A percentile compares a stretch with the other conserved stretches of the same genome.
Evolutionary conservation across 92 coral and sea anemone genomes (phyloP).

Genomic region (Phymanthus crucifer): DNA sequence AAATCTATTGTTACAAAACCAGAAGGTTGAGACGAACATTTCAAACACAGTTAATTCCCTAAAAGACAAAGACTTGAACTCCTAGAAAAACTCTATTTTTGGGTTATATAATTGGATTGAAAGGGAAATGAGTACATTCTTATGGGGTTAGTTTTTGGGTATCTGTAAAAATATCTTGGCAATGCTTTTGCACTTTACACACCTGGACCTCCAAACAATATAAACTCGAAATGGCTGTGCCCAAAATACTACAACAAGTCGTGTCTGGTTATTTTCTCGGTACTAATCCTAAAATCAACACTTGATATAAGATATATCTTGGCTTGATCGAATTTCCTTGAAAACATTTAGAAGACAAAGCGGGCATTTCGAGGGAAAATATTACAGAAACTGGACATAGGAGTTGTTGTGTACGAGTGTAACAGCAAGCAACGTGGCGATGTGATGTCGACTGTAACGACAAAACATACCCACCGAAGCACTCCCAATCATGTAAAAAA

Average conservation of each 20-base stretch:
- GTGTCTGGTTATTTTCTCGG: constrained; percentile 19
- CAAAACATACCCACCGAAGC: neutral
- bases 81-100: neutral
- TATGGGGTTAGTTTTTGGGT: neutral
- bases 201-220: constrained; percentile 25
- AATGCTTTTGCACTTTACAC: constrained; percentile 11
- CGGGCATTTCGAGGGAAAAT: constrained; percentile 1
- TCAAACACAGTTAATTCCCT: neutral
- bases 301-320: constrained; percentile 20
- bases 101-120: neutral
- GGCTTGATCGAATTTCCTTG: constrained; percentile 14
- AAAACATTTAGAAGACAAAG: constrained; percentile 21
- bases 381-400: neutral
- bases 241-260: neutral
- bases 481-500: neutral
- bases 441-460: constrained; percentile 29
- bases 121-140: neutral
- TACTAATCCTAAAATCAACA: constrained; percentile 56
- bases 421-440: constrained; percentile 34
- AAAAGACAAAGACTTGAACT: neutral
- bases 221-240: constrained; percentile 28
- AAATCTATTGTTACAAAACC: neutral
- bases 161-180: neutral
- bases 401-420: neutral
- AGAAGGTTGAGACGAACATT: neutral